Evolutionary conservation across 2,113 vertebrate genomes (phyloP), one percentile per base, ranked within the genome.

Genomic region (Seriola rivoliana): DNA sequence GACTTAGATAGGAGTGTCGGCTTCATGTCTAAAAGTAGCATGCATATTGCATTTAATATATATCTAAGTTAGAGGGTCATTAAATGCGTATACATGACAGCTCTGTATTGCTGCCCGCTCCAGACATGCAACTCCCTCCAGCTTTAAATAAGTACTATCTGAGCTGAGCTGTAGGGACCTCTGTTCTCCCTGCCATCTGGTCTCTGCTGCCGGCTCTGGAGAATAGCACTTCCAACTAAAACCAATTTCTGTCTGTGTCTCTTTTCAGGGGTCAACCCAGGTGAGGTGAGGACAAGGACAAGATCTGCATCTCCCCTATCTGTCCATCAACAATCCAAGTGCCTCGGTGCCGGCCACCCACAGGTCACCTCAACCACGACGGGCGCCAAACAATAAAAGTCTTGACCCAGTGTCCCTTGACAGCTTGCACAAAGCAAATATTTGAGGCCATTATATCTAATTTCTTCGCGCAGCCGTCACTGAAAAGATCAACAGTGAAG

Each of bases 381-480:
- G 63, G 78, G 52, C 9, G 60, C 67, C 83, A 74, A 90, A 93
- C 93, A 93, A 90, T 69, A 88, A 85, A 89, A 68, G 82, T 79
- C 90, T 69, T 74, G 80, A 87, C 90, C 81, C 72, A n/a, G 57
- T 34, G 82, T 84, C 67, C 86, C 81, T 68, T 59, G 81, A 76
- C 84, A 23, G 71, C 80, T 75, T 83, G 74, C 89, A 54, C 81
- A 88, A 82, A 92, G 83, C 92, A 95, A 95, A 95, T 94, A 95
- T 91, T 93, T 90, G 84, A 92, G 69, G 80, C 86, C 84, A 84
- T 91, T 91, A 88, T 88, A 91, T 88, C 89, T 92, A 8, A 84
- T 89, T 88, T 89, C 84, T 87, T 77, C 57, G 11, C 25, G 86
- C 78, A 71, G 79, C 82, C 64, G 54, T 78, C 85, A 54, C 88